Evolutionary conservation across 2,797 vertebrate genomes (phyloP), one percentile per base, ranked within the genome.

Genomic region (Austrolebias charrua): DNA sequence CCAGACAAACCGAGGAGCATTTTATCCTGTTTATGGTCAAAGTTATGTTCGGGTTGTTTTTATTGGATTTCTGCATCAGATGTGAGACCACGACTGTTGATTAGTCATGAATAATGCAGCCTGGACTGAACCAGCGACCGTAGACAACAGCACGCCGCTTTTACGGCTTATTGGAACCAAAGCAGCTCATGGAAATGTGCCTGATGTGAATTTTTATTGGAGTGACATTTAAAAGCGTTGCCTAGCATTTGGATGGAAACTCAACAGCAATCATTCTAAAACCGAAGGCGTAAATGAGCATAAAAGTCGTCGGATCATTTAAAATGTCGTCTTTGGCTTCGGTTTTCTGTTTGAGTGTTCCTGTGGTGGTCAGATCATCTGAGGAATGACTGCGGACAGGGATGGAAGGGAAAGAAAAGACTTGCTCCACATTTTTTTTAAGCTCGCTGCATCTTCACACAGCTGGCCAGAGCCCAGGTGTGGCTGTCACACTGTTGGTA

Each of bases 391-490:
- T 5, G 28, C 43, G 55, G 46, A 49, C 20, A 40, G 40, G 8
- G 55, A 40, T 2, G n/a, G 44, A 24, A 15, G 44, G 50, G 20
- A 62, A 33, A 47, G 55, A 51, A 35, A 67, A 46, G n/a, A 57
- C 18, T 42, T 14, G 35, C 48, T 54, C 19, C 4, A 52, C 63
- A 60, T 40, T 4, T 40, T 31, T 63, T 69, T 75, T 20, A 50
- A 69, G 60, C 67, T 63, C 51, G 43, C 28, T 31, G 43, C 40
- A 18, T 62, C 69, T 64, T 51, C 43, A 66, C 55, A 67, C 76
- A 82, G 66, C 76, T 85, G 78, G 73, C 55, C 60, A 8, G 56
- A 50, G 45, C 59, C 31, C 79, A 85, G 78, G 64, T 73, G 76
- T 35, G 5, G 38, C 60, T 55, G 46, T 69, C 57, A 47, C 49